phyloP scores from a whole-genome alignment of 2,888 invertebrate species.

The Agonopterix alstromeriana region DNA sequence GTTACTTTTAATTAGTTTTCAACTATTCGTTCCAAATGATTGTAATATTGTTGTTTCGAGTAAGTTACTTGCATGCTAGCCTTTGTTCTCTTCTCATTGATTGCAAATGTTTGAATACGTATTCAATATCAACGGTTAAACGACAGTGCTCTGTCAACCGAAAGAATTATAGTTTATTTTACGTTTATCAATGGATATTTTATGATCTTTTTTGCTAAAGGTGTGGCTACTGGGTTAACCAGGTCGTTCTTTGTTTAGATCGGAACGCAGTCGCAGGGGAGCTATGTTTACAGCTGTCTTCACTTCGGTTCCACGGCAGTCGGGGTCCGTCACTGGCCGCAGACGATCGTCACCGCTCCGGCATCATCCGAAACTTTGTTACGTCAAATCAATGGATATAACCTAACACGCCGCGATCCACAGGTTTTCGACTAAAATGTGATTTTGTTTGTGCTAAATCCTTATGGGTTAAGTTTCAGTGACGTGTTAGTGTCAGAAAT shows the following conservation, averaged over 20 bases:
- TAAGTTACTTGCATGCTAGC: too few relatives aligned
- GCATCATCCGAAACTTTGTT: slow-evolving; percentile 57
- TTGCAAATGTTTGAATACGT: too few relatives aligned
- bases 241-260: slow-evolving; percentile 26
- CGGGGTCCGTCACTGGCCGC: slow-evolving; percentile 24
- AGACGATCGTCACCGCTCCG: slow-evolving; percentile 42
- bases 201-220: slow-evolving; percentile 23
- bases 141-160: too few relatives aligned
- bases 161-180: too few relatives aligned
- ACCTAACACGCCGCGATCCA: slow-evolving; percentile 52
- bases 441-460: slow-evolving; percentile 37
- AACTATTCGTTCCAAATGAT: too few relatives aligned
- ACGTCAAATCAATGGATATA: slow-evolving; percentile 76
- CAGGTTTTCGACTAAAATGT: slow-evolving; percentile 38
- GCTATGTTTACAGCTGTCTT: slow-evolving; percentile 29
- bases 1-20: too few relatives aligned
- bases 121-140: too few relatives aligned
- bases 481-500: slow-evolving; percentile 54
- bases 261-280: slow-evolving; percentile 26
- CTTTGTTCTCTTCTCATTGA: too few relatives aligned
- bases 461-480: slow-evolving; percentile 43
- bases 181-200: background rate
- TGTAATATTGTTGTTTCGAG: too few relatives aligned
- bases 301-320: slow-evolving; percentile 23
- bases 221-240: slow-evolving; percentile 31